Base-by-base conservation (phyloP, 2,888 invertebrate genomes). In the Archips crataeganus region DNA sequence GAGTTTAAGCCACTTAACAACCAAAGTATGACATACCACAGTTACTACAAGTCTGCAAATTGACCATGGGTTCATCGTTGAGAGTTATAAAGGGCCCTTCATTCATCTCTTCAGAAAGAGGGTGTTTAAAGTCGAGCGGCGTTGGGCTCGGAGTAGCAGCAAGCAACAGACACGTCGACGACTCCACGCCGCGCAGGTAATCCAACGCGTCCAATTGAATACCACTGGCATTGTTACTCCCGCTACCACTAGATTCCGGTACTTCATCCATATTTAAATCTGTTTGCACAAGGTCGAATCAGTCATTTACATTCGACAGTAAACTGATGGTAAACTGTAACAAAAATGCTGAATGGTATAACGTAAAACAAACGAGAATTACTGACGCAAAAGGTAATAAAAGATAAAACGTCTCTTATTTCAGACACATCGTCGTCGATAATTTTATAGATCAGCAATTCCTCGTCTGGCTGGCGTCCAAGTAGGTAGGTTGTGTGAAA, bases 121-220 rank as follows among this genome's bases (percentile, higher is more conserved):
- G 95, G 84, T 96, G 96, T 72, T 95, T 95, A 77, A 95, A 95
- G 70, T 95, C 95, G 64, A 95, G 86, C 11, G 94, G 93, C n/a
- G 96, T 95, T 0, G 95, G 96, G 65, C 95, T 95, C 6, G 96
- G 96, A 42, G 96, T 96, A 62, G 88, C 87, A 32, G 95, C 92
- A 57, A 97, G 85, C 57, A 96, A 89, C 60, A 96, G 95, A 83
- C 96, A 96, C 79, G 96, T 96, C 66, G 97, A 96, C 1, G 96
- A 96, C 79, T 96, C 95, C 77, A 96, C 96, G 75, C 96, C 96
- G 49, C 90, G 90, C 73, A 94, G 87, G 81, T 93, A 94, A 79
- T 93, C 93, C 80, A 91, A 86, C 73, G 90, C 84, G 75, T 92
- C 93, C 74, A 91, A 80, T 77, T 89, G 90, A 51, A 85, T 80